Percentiles rank a stretch among this genome's conserved stretches.
These are phyloP conservation scores for Prunella himalayana DNA, from an alignment of 2,113 vertebrate genomes.

Conservation along the genomic window DNA sequence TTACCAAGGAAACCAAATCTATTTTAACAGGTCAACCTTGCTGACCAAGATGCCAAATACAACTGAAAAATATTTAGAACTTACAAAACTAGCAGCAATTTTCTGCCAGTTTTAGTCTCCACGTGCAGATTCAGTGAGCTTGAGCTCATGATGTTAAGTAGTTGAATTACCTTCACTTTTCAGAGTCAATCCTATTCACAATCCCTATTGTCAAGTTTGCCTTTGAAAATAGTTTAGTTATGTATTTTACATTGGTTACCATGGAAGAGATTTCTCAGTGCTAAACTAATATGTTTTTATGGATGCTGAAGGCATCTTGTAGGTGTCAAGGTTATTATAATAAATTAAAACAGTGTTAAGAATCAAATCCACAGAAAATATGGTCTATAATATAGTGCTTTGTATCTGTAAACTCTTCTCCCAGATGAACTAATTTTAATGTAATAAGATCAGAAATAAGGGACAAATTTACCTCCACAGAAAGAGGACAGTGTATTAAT, in stretches of 20 bases:
- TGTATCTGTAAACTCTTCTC: neutral
- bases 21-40: neutral
- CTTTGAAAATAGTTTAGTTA: neutral
- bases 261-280: neutral
- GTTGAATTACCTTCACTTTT: neutral
- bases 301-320: neutral
- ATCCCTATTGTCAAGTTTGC: neutral
- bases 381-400: neutral
- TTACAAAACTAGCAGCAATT: neutral
- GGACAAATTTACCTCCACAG: neutral
- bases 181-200: neutral
- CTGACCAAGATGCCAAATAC: neutral
- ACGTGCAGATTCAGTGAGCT: neutral
- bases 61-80: neutral
- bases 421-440: neutral
- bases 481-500: neutral
- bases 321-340: neutral
- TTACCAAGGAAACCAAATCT: neutral
- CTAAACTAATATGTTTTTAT: neutral
- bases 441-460: neutral
- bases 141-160: neutral
- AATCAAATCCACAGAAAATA: neutral
- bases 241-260: neutral
- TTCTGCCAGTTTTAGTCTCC: neutral
- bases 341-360: neutral